Percentiles rank a stretch among this genome's conserved stretches.
These are phyloP conservation scores for Pampusana beccarii DNA, from an alignment of 2,113 vertebrate species.

Conservation along the genomic window DNA sequence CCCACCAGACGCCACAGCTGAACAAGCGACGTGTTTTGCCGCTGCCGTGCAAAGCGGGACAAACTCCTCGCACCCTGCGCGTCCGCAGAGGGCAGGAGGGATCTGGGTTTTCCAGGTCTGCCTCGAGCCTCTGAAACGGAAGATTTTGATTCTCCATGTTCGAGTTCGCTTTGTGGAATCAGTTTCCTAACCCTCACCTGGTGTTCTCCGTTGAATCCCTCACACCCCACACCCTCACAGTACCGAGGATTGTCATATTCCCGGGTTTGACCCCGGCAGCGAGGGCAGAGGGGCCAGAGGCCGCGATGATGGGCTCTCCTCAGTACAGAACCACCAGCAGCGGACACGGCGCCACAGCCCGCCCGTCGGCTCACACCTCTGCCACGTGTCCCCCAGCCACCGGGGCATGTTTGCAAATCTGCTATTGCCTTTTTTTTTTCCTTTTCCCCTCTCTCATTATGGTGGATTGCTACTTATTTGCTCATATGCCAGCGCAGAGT, in stretches of 20 bases:
- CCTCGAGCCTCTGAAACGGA: neutral
- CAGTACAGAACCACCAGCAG: neutral
- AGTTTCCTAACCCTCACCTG: too few species aligned
- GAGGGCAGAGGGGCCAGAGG: neutral
- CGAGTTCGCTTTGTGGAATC: neutral
- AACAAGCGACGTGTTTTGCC: neutral
- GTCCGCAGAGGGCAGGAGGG: neutral
- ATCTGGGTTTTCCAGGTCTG: neutral
- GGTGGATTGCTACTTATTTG: neutral
- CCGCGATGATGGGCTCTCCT: neutral
- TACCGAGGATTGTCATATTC: fast-evolving
- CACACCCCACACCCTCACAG: neutral
- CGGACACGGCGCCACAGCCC: too few species aligned
- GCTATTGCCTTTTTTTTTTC: neutral
- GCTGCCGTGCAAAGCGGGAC: neutral
- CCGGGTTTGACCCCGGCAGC: neutral
- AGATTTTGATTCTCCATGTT: neutral
- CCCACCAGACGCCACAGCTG: neutral
- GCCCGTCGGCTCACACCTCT: neutral
- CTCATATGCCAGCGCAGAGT: neutral
- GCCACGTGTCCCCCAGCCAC: fast-evolving
- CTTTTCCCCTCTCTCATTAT: neutral
- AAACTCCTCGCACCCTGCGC: fast-evolving
- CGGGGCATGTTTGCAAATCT: fast-evolving
- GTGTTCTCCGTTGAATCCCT: neutral